phyloP scores from a whole-genome alignment of 2,797 vertebrate genomes.

The Pangasius krempfi region DNA sequence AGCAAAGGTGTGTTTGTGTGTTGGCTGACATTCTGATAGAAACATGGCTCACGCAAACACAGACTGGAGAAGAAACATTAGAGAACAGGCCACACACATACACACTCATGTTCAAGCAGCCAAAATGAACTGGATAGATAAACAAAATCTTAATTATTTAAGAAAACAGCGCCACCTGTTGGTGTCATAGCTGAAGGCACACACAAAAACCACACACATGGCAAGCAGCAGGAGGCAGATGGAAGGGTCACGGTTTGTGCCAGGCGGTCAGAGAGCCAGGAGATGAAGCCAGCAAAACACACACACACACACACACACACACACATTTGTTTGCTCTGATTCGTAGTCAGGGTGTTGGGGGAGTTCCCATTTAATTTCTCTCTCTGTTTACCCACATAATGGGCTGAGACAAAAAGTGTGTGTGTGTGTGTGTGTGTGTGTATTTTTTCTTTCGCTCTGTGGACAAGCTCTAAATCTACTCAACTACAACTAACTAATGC shows the following conservation, averaged over 20 bases:
- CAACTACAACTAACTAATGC: not conserved
- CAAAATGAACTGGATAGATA: constrained; percentile 74
- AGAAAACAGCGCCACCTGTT: constrained; percentile 80
- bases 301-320: not conserved
- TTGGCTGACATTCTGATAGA: constrained; percentile 4
- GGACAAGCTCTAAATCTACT: not conserved
- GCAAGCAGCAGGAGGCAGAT: constrained; percentile 69
- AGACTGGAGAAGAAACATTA: not conserved
- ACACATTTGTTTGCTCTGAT: constrained; percentile 98
- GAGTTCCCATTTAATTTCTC: constrained; percentile 99
- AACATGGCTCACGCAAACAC: not conserved
- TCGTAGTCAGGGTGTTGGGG: constrained; percentile 96
- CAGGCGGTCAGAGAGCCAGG: constrained; percentile 71
- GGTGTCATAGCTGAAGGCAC: constrained; percentile 39
- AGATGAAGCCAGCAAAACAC: constrained; percentile 55
- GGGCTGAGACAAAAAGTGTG: constrained; percentile 1
- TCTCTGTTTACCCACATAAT: constrained; percentile 92
- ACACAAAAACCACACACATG: constrained; percentile 32
- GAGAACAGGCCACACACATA: not conserved
- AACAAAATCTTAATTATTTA: constrained; percentile 73
- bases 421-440: constrained; percentile 4
- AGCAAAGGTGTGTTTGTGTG: not conserved
- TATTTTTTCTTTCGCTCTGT: not conserved
- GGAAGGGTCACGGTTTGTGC: constrained; percentile 73
- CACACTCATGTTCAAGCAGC: constrained; percentile 55